These are phyloP conservation scores for Agrypnus murinus DNA, from an alignment of 2,888 invertebrate species.

Conservation along the genomic window DNA sequence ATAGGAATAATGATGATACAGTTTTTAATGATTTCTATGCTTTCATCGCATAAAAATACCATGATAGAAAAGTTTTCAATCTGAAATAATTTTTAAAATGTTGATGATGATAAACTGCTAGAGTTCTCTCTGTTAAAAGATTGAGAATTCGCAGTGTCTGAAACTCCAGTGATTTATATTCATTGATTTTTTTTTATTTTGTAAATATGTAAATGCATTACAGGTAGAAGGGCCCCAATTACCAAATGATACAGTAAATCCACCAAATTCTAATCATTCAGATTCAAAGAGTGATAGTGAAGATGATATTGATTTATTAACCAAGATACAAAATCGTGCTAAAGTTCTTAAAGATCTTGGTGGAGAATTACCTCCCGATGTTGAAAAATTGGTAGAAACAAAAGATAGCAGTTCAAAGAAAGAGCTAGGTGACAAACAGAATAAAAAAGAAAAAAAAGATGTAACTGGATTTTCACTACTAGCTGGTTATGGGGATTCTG, in stretches of 20 bases:
- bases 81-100: conserved; percentile 62
- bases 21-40: no score
- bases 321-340: conserved; percentile 69
- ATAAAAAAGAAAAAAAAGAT: conserved; percentile 46
- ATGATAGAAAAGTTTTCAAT: conserved; percentile 69
- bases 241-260: not conserved
- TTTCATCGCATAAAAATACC: conserved; percentile 4
- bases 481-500: conserved; percentile 75
- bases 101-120: conserved; percentile 69
- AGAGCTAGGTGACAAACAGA: not conserved
- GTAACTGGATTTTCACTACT: conserved; percentile 70
- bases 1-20: no score
- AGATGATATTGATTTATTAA: conserved; percentile 69
- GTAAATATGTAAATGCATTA: no score
- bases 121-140: conserved; percentile 63
- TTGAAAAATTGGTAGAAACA: conserved; percentile 61
- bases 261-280: conserved; percentile 13
- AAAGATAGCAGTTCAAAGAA: conserved; percentile 14
- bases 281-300: conserved; percentile 55
- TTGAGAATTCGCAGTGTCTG: conserved; percentile 69
- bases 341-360: conserved; percentile 69
- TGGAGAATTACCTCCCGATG: conserved; percentile 67
- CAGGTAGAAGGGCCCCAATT: conserved; percentile 10
- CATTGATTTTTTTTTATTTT: not conserved
- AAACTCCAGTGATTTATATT: conserved; percentile 44